These are phyloP conservation scores for Mycalesis mineus DNA, from an alignment of 2,888 invertebrate species.

Conservation along the genomic window DNA sequence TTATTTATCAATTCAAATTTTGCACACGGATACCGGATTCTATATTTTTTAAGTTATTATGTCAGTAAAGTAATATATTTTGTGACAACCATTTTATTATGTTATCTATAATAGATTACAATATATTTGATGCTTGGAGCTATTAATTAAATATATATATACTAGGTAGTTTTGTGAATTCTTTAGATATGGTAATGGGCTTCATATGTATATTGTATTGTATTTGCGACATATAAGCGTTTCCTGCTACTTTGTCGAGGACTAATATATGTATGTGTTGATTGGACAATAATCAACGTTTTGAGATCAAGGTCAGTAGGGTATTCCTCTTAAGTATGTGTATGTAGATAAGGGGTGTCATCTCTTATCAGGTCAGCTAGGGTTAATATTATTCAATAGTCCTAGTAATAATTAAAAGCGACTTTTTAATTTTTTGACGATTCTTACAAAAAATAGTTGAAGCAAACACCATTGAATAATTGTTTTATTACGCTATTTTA, in stretches of 20 bases:
- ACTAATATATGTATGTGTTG: not conserved
- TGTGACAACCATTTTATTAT: constrained; percentile 4
- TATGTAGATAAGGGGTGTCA: too few relatives aligned
- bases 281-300: too few relatives aligned
- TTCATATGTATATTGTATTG: not conserved
- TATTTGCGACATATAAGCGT: not conserved
- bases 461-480: too few relatives aligned
- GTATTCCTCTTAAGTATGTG: too few relatives aligned
- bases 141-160: not conserved
- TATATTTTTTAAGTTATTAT: not conserved
- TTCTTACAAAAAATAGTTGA: too few relatives aligned
- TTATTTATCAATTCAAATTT: not conserved
- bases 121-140: not conserved
- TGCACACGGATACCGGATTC: not conserved
- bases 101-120: constrained; percentile 2
- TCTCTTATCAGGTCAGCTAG: too few relatives aligned
- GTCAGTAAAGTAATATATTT: not conserved
- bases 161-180: not conserved
- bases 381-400: too few relatives aligned
- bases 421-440: too few relatives aligned
- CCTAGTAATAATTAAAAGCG: too few relatives aligned
- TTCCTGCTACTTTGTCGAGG: not conserved
- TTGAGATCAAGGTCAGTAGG: too few relatives aligned
- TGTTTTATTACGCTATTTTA: too few relatives aligned
- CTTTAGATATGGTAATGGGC: not conserved